Evolutionary conservation across 2,113 vertebrate genomes (phyloP), one percentile per base, ranked within the genome.

Genomic region (Atrichornis clamosus): DNA sequence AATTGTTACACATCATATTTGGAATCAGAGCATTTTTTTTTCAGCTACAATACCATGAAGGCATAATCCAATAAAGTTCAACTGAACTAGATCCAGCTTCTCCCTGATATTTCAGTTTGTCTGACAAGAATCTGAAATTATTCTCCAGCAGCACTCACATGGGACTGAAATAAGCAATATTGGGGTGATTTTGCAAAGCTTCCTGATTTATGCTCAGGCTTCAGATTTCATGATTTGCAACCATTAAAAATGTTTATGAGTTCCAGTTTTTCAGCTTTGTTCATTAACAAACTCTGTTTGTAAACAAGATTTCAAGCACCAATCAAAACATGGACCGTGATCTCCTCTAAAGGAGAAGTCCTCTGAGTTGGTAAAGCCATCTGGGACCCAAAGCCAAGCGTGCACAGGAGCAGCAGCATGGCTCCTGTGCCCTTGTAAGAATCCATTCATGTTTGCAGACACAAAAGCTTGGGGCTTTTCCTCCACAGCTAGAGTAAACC

Each of bases 1-100:
- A 81, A 96, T 96, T 94, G 87, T 84, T 91, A 77, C 81, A 84
- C 75, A 90, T 75, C 46, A 5, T 76, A 92, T 94, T 93, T 95
- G 72, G 84, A 95, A 95, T 84, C 27, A 8, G 4, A 80, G 77
- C 58, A 35, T 30, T 94, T 93, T 95, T n/a, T 93, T 75, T 84
- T 73, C 77, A 94, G 77, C 65, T 92, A 87, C 65, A 89, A 50
- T 70, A 90, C 84, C 86, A 89, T 46, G 46, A 89, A 91, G 37
- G 39, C 55, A 72, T 89, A 94, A 87, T 64, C 32, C 53, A 85
- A 70, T 81, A 62, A 91, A 91, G 32, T 58, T 59, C 82, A 95
- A 62, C 69, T 95, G 94, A 95, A 64, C 44, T 17, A 20, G 20
- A 86, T 68, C 62, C 56, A 90, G 37, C 41, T 75, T 76, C 73